Percentiles rank a stretch among this genome's conserved stretches.
These are phyloP conservation scores for Corbicula japonica DNA, from an alignment of 2,888 invertebrate genomes.

Conservation along the genomic window DNA sequence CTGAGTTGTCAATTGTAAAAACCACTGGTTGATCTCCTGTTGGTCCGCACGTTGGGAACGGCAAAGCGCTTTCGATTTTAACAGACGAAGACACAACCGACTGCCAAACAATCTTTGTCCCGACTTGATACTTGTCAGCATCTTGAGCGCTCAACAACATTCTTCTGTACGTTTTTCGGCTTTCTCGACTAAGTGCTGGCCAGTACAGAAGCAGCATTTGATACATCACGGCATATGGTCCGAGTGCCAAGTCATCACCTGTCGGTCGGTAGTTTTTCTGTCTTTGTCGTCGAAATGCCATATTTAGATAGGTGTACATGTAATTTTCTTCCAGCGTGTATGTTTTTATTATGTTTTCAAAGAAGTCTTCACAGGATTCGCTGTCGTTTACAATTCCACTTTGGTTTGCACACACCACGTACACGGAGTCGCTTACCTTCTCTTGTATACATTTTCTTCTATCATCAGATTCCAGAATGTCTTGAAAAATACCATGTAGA, in stretches of 20 bases:
- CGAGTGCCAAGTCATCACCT: slow-evolving; percentile 38
- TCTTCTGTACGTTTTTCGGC: slow-evolving; percentile 28
- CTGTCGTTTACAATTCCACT: slow-evolving; percentile 12
- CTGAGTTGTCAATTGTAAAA: neutral
- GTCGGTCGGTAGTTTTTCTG: slow-evolving; percentile 35
- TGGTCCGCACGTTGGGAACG: slow-evolving; percentile 44
- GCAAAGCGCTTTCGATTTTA: slow-evolving; percentile 10
- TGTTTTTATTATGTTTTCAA: slow-evolving; percentile 13
- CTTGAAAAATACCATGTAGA: slow-evolving; percentile 26
- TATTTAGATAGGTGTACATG: slow-evolving; percentile 40
- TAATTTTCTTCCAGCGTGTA: slow-evolving; percentile 40
- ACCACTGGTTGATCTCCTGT: slow-evolving; percentile 2
- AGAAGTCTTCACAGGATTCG: slow-evolving; percentile 22
- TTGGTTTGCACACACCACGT: too few species aligned
- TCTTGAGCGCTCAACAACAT: slow-evolving; percentile 22
- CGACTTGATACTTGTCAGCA: slow-evolving; percentile 30
- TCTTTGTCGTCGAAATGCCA: slow-evolving; percentile 27
- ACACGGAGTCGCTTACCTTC: slow-evolving; percentile 31
- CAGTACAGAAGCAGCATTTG: slow-evolving; percentile 36
- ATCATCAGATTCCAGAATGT: slow-evolving; percentile 14
- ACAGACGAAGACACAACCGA: slow-evolving; percentile 49
- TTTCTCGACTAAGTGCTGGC: slow-evolving; percentile 21
- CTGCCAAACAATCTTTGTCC: slow-evolving; percentile 34
- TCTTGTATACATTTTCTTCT: slow-evolving; percentile 34
- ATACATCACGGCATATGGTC: too few species aligned